Evolutionary conservation across 2,888 invertebrate species (phyloP).

Genomic region (Hyppa rectilinea): DNA sequence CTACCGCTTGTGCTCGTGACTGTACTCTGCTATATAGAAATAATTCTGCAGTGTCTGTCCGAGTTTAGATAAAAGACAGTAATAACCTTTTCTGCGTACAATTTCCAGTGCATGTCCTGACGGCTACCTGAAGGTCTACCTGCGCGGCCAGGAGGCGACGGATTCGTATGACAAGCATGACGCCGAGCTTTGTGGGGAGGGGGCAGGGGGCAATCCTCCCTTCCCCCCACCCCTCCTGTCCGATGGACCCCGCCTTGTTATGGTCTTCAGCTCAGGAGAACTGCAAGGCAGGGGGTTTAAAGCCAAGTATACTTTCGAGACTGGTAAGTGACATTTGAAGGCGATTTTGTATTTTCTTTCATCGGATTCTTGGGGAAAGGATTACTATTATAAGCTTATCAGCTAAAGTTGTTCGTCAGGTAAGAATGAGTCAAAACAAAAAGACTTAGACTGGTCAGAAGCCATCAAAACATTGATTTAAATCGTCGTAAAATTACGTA

Average conservation of each 20-base stretch:
- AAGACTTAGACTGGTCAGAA: background rate
- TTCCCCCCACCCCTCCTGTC: constrained; percentile 96
- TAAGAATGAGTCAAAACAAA: background rate
- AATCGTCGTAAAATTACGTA: background rate
- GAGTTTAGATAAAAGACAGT: background rate
- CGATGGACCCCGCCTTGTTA: constrained; percentile 97
- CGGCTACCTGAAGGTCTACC: constrained; percentile 97
- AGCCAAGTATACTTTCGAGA: constrained; percentile 96
- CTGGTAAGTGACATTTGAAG: constrained; percentile 89
- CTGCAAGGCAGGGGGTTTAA: constrained; percentile 97
- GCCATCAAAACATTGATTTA: background rate
- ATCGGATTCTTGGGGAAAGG: background rate
- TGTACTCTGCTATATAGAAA: background rate
- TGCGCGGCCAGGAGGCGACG: constrained; percentile 97
- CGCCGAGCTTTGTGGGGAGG: constrained; percentile 96
- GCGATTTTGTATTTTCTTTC: background rate
- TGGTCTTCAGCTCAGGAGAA: constrained; percentile 98
- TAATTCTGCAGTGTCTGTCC: background rate
- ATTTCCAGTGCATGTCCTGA: constrained; percentile 92
- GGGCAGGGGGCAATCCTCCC: constrained; percentile 80
- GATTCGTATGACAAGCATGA: constrained; percentile 98
- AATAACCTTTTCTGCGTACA: background rate
- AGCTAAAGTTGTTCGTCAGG: background rate
- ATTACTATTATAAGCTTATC: background rate
- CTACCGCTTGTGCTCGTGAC: background rate